Base-by-base conservation (phyloP, 2,797 vertebrate genomes). In the Brotogeris chrysoptera region DNA sequence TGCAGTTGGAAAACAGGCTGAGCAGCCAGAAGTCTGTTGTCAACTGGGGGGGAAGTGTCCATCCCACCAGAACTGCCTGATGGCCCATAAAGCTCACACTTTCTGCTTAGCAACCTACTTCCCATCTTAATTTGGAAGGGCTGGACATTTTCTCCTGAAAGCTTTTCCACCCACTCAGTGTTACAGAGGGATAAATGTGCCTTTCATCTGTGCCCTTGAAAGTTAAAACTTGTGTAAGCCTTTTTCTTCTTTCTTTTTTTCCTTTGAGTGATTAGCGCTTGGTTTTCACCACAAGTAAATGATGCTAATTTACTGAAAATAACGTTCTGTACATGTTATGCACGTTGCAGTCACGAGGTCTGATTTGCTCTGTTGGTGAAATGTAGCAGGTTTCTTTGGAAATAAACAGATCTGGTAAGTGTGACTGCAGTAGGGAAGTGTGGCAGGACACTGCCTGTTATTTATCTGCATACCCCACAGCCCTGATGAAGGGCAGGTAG, bases 21-120 rank as follows among this genome's bases (percentile, higher is more conserved):
- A 79, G 91, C 70, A 80, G 80, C 93, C 68, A 72, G 84, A 94
- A 95, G 30, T 65, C 73, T 85, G 5, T 91, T 63, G 41, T 88
- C 73, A 76, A 60, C 84, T 70, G 12, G 21, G 86, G 86, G 39
- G 10, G 19, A 17, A 24, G 19, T 64, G 50, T 74, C 74, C 36
- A 30, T 28, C 43, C 77, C 80, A 10, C 69, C 43, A 63, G 53
- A 90, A 60, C 50, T 39, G 66, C 63, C 53, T 60, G 23, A 85
- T 66, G 44, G 41, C 52, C 72, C 23, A 25, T 43, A 64, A 86
- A 64, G 17, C 53, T 25, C 60, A 46, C 1, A 16, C 57, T 84
- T 80, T 71, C 43, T 44, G 38, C 77, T 68, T 90, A 47, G 25
- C 36, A n/a, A 4, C 61, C 9, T 44, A 19, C 25, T 74, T 30